Evolutionary conservation across 2,888 invertebrate species (phyloP), one percentile per base, ranked within the genome.

Genomic region (Rambutsinella grinnellia): DNA sequence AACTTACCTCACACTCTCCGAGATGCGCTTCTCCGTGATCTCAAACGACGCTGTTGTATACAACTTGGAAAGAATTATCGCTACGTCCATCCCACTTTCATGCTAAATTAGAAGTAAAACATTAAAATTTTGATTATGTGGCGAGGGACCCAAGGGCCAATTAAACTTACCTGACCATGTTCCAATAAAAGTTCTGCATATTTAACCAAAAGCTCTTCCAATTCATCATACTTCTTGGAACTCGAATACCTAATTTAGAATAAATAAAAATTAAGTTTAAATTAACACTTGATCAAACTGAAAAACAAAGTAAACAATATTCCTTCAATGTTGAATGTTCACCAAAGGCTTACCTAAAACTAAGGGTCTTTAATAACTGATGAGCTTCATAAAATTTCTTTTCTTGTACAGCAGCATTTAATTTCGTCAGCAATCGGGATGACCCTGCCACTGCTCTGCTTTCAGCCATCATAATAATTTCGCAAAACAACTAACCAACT

Each of bases 331-430:
- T 36, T 13, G 36, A 36, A 13, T 36, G 6, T 36, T 36, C 36
- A 36, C 13, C 36, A 36, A 46, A 26, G 17, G 21, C 17, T 76
- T 68, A 82, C 83, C 83, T 72, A 66, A 83, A 83, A 53, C 80
- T 81, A 13, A 83, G 76, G 2, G 83, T 83, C 63, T 78, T 79
- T 10, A 83, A 36, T 0, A 83, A 62, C 46, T 83, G 83, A 68
- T 83, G 83, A 28, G 83, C 83, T 54, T 83, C 83, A 58, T 83
- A 83, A 60, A 79, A 83, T 57, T 81, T 79, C 51, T 81, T 76
- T 10, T 68, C 65, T 8, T 74, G 70, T 56, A 82, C 60, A 2
- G 83, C 82, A 17, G 76, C 72, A 49, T 81, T 79, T 54, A 83
- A 54, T 65, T 83, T 83, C 2, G 26, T 26, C 51, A 82, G 57